Base-by-base conservation (phyloP, 2,888 invertebrate genomes). In the Nomada flava region DNA sequence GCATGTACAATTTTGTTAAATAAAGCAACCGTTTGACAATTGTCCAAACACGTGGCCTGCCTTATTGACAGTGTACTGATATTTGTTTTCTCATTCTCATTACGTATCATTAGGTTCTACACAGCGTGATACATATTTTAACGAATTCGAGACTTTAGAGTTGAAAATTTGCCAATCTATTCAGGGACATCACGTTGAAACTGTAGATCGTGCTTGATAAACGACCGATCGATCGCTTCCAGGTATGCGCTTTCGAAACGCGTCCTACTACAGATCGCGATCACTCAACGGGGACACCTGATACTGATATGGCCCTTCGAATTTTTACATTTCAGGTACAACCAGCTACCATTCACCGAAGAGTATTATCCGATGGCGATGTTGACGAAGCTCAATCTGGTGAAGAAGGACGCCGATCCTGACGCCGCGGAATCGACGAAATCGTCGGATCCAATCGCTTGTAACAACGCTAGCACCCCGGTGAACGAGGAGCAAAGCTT, bases 321-420 rank as follows among this genome's bases (percentile, higher is more conserved):
- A 91, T 91, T 92, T 92, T 91, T 89, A 88, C 77, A 91, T 93
- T 93, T 89, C 93, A 93, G 93, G 89, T 93, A 89, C 90, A 84
- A 85, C 83, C 91, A 89, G 75, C 86, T 90, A 84, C 82, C 86
- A 75, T 91, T 87, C 79, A 72, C 91, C 85, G 92, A 91, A 83
- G 91, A 88, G 65, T 91, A 90, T 90, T 91, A 88, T 79, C 89
- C 91, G 79, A 89, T 90, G 90, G 86, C 84, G 84, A 91, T 91
- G 90, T 88, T 91, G 76, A 83, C 90, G 71, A 92, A 92, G 86
- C 90, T 91, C 81, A 90, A 92, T 59, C 87, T 91, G 88, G 79
- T 89, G 88, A 92, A 91, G 89, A 92, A 90, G 87, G 86, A 88
- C 69, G 70, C 60, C 18, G 72, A 76, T 36, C 59, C 74, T 4